Percentiles rank a stretch among this genome's conserved stretches.
These are phyloP conservation scores for Perizoma flavofasciatum DNA, from an alignment of 2,888 invertebrate species.

Conservation along the genomic window DNA sequence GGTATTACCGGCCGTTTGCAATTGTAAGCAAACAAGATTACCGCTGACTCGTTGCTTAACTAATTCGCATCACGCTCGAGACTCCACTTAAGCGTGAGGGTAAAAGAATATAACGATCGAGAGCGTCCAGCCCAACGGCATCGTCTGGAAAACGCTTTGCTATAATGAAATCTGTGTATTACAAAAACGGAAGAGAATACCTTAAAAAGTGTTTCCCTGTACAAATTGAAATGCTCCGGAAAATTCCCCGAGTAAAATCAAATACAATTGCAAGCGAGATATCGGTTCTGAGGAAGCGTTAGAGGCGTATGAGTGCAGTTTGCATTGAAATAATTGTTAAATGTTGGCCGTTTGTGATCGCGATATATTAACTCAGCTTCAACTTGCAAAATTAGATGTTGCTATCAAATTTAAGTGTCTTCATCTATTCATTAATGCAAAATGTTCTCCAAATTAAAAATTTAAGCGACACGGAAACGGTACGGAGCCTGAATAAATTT, in stretches of 20 bases:
- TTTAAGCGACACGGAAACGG: conserved; percentile 33
- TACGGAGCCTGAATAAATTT: conserved; percentile 31
- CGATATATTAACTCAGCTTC: conserved; percentile 57
- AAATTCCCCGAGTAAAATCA: conserved; percentile 55
- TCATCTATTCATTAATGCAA: conserved; percentile 50
- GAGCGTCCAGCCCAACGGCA: conserved; percentile 47
- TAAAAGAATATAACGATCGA: conserved; percentile 57
- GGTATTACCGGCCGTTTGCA: conserved; percentile 67
- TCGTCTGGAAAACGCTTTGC: conserved; percentile 63
- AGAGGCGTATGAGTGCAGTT: conserved; percentile 60
- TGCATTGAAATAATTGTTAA: conserved; percentile 66
- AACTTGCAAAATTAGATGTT: conserved; percentile 67
- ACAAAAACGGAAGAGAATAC: conserved; percentile 48
- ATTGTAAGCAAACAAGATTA: conserved; percentile 74
- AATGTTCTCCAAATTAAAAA: conserved; percentile 46
- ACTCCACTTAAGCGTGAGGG: conserved; percentile 52
- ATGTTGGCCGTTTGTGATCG: conserved; percentile 53
- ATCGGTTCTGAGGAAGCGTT: conserved; percentile 53
- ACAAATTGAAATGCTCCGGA: conserved; percentile 55
- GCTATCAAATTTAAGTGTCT: conserved; percentile 46
- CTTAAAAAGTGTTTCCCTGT: conserved; percentile 68
- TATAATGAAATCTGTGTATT: conserved; percentile 69
- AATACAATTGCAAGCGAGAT: conserved; percentile 70
- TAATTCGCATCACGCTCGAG: conserved; percentile 72
- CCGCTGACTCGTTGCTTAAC: conserved; percentile 65